Evolutionary conservation across 1,140 invertebrate species (phyloP).

Genomic region (Ceratoteleas bidentatus): DNA sequence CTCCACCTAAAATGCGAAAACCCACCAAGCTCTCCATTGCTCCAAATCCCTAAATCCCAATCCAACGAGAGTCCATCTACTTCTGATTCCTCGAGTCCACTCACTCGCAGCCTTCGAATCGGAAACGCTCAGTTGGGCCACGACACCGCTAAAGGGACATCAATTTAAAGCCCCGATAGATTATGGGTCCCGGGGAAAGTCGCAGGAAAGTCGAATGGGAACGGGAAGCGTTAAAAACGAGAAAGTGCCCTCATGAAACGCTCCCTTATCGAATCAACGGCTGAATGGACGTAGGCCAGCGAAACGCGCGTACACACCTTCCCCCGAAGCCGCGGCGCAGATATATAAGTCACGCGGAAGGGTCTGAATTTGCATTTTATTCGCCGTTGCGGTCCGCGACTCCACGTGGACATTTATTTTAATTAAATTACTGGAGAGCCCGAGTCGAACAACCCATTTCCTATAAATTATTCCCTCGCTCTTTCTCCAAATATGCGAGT

Average conservation of each 20-base stretch:
- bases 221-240: constrained; percentile 70
- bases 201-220: constrained; percentile 65
- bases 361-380: constrained; percentile 83
- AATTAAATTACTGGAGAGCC: constrained; percentile 81
- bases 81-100: too few relatives aligned
- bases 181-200: constrained; percentile 53
- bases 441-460: constrained; percentile 82
- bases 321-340: constrained; percentile 54
- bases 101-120: not conserved
- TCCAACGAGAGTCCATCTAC: too few relatives aligned
- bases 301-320: constrained; percentile 66
- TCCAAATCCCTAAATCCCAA: too few relatives aligned
- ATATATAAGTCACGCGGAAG: constrained; percentile 73
- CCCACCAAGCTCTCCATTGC: too few relatives aligned
- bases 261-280: constrained; percentile 79
- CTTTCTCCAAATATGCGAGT: constrained; percentile 63
- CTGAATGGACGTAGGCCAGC: constrained; percentile 75
- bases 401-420: constrained; percentile 81
- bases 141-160: constrained; percentile 62
- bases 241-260: constrained; percentile 68
- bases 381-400: constrained; percentile 75
- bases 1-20: too few relatives aligned
- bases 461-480: constrained; percentile 81
- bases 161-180: constrained; percentile 55
- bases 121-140: constrained; percentile 51